phyloP scores from a whole-genome alignment of 1,140 invertebrate species.

The Drosophila sechellia region DNA sequence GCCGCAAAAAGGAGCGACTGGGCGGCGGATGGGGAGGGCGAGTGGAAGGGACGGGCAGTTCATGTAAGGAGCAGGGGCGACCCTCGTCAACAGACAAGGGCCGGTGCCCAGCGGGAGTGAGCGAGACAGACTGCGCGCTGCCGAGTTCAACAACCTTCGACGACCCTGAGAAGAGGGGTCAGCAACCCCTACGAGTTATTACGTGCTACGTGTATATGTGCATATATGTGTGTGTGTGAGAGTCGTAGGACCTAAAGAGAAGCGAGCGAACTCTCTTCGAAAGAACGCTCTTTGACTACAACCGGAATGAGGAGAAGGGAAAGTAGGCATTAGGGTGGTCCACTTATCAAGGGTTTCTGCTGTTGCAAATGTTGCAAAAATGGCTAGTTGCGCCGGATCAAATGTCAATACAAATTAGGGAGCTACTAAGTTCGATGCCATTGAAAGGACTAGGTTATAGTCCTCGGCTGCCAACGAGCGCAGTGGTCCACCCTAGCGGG shows the following conservation, averaged over 20 bases:
- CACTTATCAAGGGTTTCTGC: no score
- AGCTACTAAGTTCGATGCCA: no score
- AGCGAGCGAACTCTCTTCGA: constrained; percentile 2
- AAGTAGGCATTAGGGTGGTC: constrained; percentile 43
- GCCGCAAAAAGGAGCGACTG: constrained; percentile 22
- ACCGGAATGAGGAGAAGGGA: constrained; percentile 41
- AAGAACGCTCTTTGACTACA: constrained; percentile 20
- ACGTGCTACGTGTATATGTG: constrained; percentile 4
- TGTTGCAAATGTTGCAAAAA: no score
- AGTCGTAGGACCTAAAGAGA: constrained; percentile 46
- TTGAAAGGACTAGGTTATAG: neutral
- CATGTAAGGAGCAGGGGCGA: constrained; percentile 15
- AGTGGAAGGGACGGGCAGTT: no score
- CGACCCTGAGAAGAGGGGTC: constrained; percentile 84
- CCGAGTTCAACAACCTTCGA: constrained; percentile 80
- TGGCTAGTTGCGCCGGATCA: no score
- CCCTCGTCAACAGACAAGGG: constrained; percentile 46
- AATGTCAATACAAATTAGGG: no score
- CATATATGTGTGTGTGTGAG: constrained; percentile 10
- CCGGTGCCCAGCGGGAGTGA: constrained; percentile 8
- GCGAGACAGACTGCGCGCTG: constrained; percentile 19
- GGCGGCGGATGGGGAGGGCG: neutral
- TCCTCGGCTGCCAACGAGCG: neutral
- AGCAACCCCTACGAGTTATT: constrained; percentile 74
- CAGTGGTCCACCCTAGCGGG: constrained; percentile 11